Conservation (phyloP, 2,113 vertebrate genomes). For the Rhizomys pruinosus region DNA sequence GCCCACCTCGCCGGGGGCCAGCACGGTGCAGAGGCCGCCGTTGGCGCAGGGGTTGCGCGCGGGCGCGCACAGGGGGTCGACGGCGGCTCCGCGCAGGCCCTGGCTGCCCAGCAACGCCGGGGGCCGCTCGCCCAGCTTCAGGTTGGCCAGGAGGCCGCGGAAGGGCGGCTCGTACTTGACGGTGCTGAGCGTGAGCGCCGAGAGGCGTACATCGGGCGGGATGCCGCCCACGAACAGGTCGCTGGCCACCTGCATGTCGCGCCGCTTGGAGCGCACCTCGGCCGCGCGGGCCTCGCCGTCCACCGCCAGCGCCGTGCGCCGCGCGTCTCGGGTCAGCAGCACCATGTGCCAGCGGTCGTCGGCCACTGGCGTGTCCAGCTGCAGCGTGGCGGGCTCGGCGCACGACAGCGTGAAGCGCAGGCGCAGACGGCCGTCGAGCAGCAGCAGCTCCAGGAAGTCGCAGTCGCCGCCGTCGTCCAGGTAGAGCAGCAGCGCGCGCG, state of each 20-base stretch:
- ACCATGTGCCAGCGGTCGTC: slow-evolving; percentile 96
- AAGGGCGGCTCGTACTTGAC: slow-evolving; percentile 97
- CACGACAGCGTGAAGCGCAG: slow-evolving; percentile 95
- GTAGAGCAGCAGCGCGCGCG: slow-evolving; percentile 93
- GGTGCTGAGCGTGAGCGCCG: slow-evolving; percentile 94
- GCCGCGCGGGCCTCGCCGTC: slow-evolving; percentile 92
- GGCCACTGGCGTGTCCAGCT: slow-evolving; percentile 88
- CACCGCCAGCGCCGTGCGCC: slow-evolving; percentile 90
- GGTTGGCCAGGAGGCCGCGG: slow-evolving; percentile 91
- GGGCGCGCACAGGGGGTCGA: slow-evolving; percentile 90
- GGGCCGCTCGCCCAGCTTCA: slow-evolving; percentile 91
- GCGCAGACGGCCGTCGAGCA: slow-evolving; percentile 91
- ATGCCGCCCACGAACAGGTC: slow-evolving; percentile 96
- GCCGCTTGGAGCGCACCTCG: slow-evolving; percentile 93
- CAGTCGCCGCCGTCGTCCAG: slow-evolving; percentile 96
- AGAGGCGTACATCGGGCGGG: slow-evolving; percentile 95
- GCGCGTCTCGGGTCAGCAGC: slow-evolving; percentile 89
- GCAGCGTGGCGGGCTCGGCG: slow-evolving; percentile 92
- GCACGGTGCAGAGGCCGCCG: slow-evolving; percentile 91
- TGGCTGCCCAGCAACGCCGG: slow-evolving; percentile 92
- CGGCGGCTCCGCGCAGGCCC: slow-evolving; percentile 91
- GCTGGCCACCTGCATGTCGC: slow-evolving; percentile 94
- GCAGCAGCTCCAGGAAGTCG: slow-evolving; percentile 95
- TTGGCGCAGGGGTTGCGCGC: slow-evolving; percentile 93
- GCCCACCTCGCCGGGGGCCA: slow-evolving; percentile 89